A percentile compares a stretch with the other conserved stretches of the same genome.
Conservation (phyloP, 2,113 vertebrate species). For the Plecotus auritus region DNA sequence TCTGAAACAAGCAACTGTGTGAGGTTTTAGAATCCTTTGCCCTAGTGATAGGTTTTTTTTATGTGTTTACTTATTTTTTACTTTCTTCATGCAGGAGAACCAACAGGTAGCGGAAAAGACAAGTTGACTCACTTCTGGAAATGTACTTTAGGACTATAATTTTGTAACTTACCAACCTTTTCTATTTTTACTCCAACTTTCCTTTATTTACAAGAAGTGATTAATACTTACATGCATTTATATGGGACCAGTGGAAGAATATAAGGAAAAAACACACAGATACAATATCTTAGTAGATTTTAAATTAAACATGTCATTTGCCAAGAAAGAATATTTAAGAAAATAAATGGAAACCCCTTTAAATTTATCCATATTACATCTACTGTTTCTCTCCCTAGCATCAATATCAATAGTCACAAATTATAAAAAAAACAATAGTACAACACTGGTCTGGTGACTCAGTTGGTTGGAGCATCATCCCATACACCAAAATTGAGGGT, state of each 20-base stretch:
- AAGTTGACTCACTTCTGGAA: not conserved
- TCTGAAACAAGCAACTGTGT: constrained; percentile 5
- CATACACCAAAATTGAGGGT: too few species aligned
- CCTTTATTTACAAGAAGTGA: not conserved
- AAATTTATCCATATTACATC: not conserved
- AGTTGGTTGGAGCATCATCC: not conserved
- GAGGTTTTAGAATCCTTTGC: not conserved
- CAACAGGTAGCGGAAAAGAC: not conserved
- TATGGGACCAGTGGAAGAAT: not conserved
- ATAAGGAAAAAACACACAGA: not conserved
- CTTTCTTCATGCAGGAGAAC: not conserved
- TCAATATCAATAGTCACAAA: not conserved
- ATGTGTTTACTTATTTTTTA: not conserved
- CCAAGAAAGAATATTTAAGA: not conserved
- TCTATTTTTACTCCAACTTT: not conserved
- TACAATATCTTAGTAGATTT: not conserved
- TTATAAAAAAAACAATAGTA: not conserved
- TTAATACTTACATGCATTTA: not conserved
- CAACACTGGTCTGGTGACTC: not conserved
- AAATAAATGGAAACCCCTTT: not conserved
- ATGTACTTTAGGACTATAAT: not conserved
- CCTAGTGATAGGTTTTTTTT: not conserved
- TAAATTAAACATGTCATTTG: not conserved
- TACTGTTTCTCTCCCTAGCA: not conserved
- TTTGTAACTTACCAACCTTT: not conserved